Base-by-base conservation (phyloP, 35 echinoderm and acorn worm species). In the Apostichopus japonicus region DNA sequence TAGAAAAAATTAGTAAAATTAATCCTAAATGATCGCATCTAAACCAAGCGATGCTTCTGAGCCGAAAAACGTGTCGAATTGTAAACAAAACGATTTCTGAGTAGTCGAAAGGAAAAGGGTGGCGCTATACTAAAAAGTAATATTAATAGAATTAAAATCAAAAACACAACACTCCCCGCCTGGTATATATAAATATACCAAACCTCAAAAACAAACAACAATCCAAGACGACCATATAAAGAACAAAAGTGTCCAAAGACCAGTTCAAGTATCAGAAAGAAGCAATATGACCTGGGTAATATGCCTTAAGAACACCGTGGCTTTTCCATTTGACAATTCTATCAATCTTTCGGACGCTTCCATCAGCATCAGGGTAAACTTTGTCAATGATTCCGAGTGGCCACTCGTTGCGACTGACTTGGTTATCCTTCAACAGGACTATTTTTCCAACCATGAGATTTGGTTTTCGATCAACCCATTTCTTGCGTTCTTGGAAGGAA, bases 381-480 rank as follows among this genome's bases (percentile, higher is more conserved):
- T 92, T 72, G 5, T 72, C 17, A 13, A 96, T 56, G 16, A 78
- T 6, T 33, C 62, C 95, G 14, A 93, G n/a, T 16, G 51, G 86
- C 92, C 92, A 96, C 72, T 86, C 22, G 65, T 83, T 93, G 5
- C 92, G 91, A 70, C 6, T 55, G 8, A 86, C 63, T 52, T 90
- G 10, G 23, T 91, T 24, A 33, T 91, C 88, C 76, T 86, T 90
- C 16, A 93, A 10, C 0, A 96, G 22, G 6, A 94, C 95, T 0
- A 96, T 73, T 71, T 96, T 84, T n/a, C 84, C 93, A 2, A 72
- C 55, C 15, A 62, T 52, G 0, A 94, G 22, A 56, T 96, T 93
- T 21, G 73, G 92, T 21, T 57, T n/a, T n/a, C n/a, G n/a, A n/a
- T n/a, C n/a, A n/a, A n/a, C n/a, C n/a, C n/a, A n/a, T n/a, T n/a